Conservation (phyloP, 2,797 vertebrate species). For the Myotis planiceps region DNA sequence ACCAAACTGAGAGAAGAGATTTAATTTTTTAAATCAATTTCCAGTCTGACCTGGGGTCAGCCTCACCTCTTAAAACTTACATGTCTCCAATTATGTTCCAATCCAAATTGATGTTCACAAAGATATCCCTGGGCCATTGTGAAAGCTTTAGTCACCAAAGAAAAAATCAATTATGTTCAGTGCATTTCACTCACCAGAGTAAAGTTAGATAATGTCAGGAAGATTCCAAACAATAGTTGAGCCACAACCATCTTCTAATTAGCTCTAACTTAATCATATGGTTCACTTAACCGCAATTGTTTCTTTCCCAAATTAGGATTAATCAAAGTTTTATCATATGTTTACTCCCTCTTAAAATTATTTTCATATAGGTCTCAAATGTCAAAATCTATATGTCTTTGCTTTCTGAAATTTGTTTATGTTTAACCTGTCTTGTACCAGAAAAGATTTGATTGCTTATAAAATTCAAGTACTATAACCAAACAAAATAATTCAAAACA, state of each 20-base stretch:
- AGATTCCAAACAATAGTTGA: conserved; percentile 5
- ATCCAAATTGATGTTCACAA: conserved; percentile 22
- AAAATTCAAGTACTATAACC: not conserved
- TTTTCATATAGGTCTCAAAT: not conserved
- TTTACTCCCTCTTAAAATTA: conserved; percentile 17
- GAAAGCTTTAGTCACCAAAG: not conserved
- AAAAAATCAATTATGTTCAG: conserved; percentile 49
- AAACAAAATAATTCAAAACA: conserved; percentile 31
- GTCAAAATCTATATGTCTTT: not conserved
- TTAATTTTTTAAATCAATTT: conserved; percentile 31
- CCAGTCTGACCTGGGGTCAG: not conserved
- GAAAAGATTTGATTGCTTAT: conserved; percentile 25
- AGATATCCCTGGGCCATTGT: not conserved
- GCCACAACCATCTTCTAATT: not conserved
- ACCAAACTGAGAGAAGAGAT: conserved; percentile 12
- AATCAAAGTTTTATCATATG: not conserved
- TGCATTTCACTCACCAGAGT: not conserved
- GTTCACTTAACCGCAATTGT: not conserved
- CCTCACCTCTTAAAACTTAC: not conserved
- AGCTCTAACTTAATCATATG: not conserved
- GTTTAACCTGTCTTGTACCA: not conserved
- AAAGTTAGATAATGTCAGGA: not conserved
- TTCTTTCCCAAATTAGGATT: not conserved
- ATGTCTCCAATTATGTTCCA: not conserved
- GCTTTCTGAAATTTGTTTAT: conserved; percentile 23